Evolutionary conservation across 2,797 vertebrate genomes (phyloP), one percentile per base, ranked within the genome.

Genomic region (Epinephelus coioides): DNA sequence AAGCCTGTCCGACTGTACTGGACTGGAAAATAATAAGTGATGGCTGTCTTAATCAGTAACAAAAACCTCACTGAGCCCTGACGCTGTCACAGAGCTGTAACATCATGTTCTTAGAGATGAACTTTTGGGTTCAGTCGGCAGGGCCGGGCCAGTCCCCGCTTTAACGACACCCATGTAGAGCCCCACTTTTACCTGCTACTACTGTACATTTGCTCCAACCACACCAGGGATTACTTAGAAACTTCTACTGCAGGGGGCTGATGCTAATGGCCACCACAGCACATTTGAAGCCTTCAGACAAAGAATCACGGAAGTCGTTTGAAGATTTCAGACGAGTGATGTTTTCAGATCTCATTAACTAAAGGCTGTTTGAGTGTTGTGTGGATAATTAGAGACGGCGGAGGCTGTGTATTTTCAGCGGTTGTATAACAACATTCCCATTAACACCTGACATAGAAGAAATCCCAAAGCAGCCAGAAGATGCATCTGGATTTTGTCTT

Each of bases 281-380:
- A 88, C 85, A 89, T 83, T 81, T 83, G 85, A 87, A 86, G 78
- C 81, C 84, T 78, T 84, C 71, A 88, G 76, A 91, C 86, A 91
- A 91, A 91, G 88, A 90, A 81, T 86, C 80, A 56, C 69, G 56
- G 70, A 84, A 92, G 86, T 87, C 66, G 83, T 91, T 92, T 94
- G 91, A 94, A 92, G 89, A 89, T 88, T 90, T 88, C 79, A 78
- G 74, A 87, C 79, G 82, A 89, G 86, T 91, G 90, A 92, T 92
- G 91, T 92, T 86, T 93, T 91, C 86, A 90, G 91, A 92, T 92
- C 92, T 94, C 92, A 93, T 94, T 94, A 93, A 91, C 89, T 90
- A 83, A 92, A 92, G 88, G 86, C 90, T 90, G 87, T 92, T 91
- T 86, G 87, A 90, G 86, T 82, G 90, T 92, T 88, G 82, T 89